phyloP scores from a whole-genome alignment of 2,113 vertebrate genomes.

The Agapornis roseicollis region DNA sequence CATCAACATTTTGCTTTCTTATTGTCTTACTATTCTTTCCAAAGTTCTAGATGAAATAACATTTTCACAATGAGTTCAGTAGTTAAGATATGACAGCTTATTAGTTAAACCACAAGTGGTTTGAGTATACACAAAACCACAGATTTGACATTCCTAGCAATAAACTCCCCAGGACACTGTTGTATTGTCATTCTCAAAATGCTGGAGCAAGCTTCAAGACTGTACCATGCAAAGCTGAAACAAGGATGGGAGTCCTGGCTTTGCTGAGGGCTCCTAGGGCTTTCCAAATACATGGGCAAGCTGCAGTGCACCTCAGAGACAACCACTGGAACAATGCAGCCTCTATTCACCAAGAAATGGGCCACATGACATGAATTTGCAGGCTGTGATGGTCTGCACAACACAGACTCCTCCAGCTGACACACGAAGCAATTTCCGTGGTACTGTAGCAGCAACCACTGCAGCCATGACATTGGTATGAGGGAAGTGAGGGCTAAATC shows the following conservation, averaged over 20 bases:
- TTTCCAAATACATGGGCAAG: accelerated
- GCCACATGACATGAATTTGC: background rate
- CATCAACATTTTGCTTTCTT: background rate
- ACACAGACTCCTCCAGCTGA: background rate
- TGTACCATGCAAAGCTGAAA: background rate
- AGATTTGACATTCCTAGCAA: background rate
- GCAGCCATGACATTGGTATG: too few species aligned
- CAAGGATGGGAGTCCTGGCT: background rate
- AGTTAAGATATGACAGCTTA: background rate
- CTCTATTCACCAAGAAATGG: too few species aligned
- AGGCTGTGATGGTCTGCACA: background rate
- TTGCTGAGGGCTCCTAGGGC: background rate
- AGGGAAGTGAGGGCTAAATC: background rate
- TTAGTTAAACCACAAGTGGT: background rate
- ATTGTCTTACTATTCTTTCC: background rate
- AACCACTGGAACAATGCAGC: accelerated
- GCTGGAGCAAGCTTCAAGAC: background rate
- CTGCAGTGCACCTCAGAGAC: background rate
- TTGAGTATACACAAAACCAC: background rate
- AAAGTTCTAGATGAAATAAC: background rate
- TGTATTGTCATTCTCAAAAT: background rate
- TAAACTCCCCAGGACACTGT: background rate
- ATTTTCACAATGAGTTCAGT: background rate
- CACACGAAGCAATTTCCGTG: accelerated
- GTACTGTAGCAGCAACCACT: background rate